Evolutionary conservation across 2,113 vertebrate species (phyloP).

Genomic region (human): DNA sequence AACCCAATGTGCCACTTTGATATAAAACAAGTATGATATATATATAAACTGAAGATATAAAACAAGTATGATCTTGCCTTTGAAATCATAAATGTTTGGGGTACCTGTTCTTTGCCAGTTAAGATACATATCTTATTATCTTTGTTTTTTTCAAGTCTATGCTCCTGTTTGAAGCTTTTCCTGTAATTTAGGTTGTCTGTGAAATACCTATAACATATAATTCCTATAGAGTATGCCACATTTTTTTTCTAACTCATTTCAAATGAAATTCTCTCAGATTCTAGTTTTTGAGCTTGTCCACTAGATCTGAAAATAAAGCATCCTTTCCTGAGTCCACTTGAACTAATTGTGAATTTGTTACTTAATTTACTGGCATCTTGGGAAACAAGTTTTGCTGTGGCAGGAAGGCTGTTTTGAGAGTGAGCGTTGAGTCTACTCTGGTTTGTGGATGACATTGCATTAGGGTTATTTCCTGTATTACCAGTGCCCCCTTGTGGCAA

Average conservation of each 20-base stretch:
- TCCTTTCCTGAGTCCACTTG: not conserved
- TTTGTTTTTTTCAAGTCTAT: not conserved
- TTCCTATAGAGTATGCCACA: not conserved
- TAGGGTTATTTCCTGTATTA: not conserved
- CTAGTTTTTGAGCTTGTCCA: not conserved
- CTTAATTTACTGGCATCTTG: not conserved
- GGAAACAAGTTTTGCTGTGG: not conserved
- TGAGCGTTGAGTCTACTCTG: not conserved
- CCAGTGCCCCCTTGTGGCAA: conserved; percentile 60
- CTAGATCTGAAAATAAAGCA: conserved; percentile 30
- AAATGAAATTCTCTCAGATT: not conserved
- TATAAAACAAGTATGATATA: not conserved
- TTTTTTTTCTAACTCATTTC: not conserved
- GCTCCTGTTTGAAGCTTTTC: not conserved
- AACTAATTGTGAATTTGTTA: not conserved
- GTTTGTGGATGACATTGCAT: rapidly evolving
- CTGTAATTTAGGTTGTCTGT: not conserved
- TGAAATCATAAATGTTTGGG: not conserved
- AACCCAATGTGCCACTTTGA: not conserved
- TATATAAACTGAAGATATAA: not conserved
- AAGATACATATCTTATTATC: not conserved
- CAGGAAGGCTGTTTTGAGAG: not conserved
- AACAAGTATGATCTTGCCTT: not conserved
- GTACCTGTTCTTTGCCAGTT: not conserved
- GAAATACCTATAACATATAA: not conserved